These are phyloP conservation scores for Gnatocerus cornutus DNA, from an alignment of 2,888 invertebrate species.

Conservation along the genomic window DNA sequence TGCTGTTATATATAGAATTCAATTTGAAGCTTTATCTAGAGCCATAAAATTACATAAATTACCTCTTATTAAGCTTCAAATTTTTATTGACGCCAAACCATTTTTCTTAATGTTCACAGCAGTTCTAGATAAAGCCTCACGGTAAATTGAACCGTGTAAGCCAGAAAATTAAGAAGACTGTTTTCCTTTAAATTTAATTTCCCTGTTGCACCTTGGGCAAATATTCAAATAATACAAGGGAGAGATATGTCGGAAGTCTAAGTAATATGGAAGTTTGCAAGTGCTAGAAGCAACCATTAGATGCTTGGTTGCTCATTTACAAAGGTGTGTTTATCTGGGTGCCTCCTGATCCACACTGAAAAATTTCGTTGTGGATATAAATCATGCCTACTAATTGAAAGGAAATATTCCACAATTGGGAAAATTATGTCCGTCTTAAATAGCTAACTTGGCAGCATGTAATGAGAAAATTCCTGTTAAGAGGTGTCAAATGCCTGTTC, in stretches of 20 bases:
- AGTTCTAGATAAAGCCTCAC: neutral
- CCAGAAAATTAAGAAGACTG: neutral
- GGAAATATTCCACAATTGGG: too few species aligned
- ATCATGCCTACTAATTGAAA: too few species aligned
- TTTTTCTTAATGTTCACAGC: neutral
- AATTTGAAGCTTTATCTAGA: too few species aligned
- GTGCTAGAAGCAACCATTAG: constrained; percentile 33
- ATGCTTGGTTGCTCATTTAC: constrained; percentile 37
- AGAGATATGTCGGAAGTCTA: constrained; percentile 12
- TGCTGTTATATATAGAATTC: too few species aligned
- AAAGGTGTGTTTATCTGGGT: neutral
- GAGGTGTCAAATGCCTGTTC: constrained; percentile 26
- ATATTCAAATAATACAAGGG: constrained; percentile 30
- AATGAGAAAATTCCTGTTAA: constrained; percentile 11
- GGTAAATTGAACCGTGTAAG: neutral
- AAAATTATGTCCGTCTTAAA: too few species aligned
- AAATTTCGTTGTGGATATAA: too few species aligned
- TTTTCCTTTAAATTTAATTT: constrained; percentile 11
- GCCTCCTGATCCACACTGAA: too few species aligned
- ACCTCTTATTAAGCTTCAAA: too few species aligned
- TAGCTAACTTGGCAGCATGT: neutral
- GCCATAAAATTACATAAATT: too few species aligned
- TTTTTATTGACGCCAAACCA: too few species aligned
- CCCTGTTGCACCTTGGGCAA: constrained; percentile 29
- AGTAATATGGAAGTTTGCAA: constrained; percentile 21